Evolutionary conservation across 2,888 invertebrate species (phyloP), one percentile per base, ranked within the genome.

Genomic region (Ophion slaviceki): DNA sequence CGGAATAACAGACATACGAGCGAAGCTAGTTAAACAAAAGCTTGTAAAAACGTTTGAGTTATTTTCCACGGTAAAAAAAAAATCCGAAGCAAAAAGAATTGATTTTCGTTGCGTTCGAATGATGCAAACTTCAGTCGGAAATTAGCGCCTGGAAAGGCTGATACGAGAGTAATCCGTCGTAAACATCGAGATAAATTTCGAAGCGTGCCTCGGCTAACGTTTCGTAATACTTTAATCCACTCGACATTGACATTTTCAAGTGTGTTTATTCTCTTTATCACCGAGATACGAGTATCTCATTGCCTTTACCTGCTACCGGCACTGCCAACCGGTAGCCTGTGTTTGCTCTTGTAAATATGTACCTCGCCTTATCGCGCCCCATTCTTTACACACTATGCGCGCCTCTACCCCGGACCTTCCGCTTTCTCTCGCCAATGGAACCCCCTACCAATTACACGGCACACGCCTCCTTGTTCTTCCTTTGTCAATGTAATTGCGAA

Each of bases 261-360:
- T 20, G 67, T 83, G 78, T 86, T 80, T 83, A 68, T 78, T 81
- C 32, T 40, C 76, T 20, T 86, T 86, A 86, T 84, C 84, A 72
- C 59, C n/a, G 70, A 83, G 86, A 78, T 80, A 81, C 45, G 81
- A 68, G 3, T 67, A 71, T 79, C 61, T 67, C 47, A 32, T 28
- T 81, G 68, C 68, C 57, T 61, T 36, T 80, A 84, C 84, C 86
- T 84, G 86, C 75, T 61, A 71, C 78, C 66, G 67, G 78, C 77
- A 45, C 59, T n/a, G 17, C 64, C 53, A 28, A 45, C 59, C 84
- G 24, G 80, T 81, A 74, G 86, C 74, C 80, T 59, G 7, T 75
- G 86, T 78, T 86, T 84, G 70, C 75, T 67, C 66, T 79, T 67
- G 81, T 84, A 84, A 86, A 86, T 75, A 80, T 72, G 72, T 80